Evolutionary conservation across 2,113 vertebrate species (phyloP).

Genomic region (Psilopsiagon aymara): DNA sequence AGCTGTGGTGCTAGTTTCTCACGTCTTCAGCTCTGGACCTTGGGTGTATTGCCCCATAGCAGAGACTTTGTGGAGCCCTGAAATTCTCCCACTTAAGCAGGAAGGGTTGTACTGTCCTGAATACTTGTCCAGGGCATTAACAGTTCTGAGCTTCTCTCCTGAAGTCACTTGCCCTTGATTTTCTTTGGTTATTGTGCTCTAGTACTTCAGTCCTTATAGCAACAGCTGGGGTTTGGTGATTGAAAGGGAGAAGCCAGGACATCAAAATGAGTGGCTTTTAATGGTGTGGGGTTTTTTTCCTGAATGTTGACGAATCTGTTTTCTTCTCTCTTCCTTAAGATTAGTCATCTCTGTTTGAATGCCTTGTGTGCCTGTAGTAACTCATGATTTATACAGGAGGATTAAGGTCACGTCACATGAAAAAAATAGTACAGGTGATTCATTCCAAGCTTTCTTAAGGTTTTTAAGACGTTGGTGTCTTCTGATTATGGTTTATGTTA

Average conservation of each 20-base stretch:
- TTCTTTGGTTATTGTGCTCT: neutral
- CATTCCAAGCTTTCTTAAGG: neutral
- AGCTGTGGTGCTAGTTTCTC: neutral
- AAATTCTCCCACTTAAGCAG: neutral
- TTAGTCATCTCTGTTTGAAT: neutral
- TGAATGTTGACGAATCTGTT: neutral
- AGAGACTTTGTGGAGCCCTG: accelerated
- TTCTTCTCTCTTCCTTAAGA: neutral
- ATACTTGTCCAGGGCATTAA: neutral
- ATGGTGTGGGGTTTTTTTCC: neutral
- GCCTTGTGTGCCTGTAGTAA: neutral
- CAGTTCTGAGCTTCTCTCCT: neutral
- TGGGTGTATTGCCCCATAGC: neutral
- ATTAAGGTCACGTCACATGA: neutral
- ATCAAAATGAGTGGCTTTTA: neutral
- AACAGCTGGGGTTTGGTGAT: neutral
- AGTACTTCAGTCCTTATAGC: neutral
- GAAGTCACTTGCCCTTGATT: neutral
- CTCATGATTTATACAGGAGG: neutral
- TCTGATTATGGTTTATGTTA: neutral
- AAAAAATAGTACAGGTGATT: neutral
- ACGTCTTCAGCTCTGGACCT: neutral
- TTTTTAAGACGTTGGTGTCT: neutral
- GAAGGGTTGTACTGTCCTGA: neutral
- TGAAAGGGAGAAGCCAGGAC: neutral